Conservation (phyloP, 2,888 invertebrate genomes). For the Noctua fimbriata region DNA sequence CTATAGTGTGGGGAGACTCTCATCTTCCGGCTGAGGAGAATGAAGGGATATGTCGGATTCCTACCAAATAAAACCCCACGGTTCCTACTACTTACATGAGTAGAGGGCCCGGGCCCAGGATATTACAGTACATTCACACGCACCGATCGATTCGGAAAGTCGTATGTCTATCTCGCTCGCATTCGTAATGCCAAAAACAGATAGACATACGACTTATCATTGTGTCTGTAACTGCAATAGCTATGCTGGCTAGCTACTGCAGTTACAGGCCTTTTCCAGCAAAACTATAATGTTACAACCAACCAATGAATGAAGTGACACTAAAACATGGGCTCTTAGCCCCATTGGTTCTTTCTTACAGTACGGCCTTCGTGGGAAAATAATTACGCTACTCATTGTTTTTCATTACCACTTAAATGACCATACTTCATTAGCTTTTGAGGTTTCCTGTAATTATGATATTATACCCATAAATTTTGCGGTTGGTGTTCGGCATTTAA, state of each 20-base stretch:
- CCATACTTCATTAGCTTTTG: neutral
- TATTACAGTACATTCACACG: neutral
- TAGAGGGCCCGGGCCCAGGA: neutral
- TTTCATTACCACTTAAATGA: neutral
- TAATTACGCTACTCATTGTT: slow-evolving; percentile 13
- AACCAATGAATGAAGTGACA: neutral
- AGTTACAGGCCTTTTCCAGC: neutral
- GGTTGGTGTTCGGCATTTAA: neutral
- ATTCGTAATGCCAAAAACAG: too few relatives aligned
- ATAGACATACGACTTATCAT: too few relatives aligned
- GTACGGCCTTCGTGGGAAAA: slow-evolving; percentile 9
- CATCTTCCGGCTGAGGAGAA: neutral
- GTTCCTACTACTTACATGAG: neutral
- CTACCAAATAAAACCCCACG: neutral
- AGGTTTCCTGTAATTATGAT: neutral
- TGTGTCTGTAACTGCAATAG: too few relatives aligned
- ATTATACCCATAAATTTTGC: neutral
- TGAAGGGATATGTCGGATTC: neutral
- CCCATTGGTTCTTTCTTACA: neutral
- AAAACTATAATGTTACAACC: neutral
- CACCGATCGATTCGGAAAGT: neutral
- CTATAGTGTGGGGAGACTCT: neutral
- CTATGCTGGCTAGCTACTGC: too few relatives aligned
- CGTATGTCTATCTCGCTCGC: too few relatives aligned
- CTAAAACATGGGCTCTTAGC: neutral